Conservation (phyloP, 1,140 invertebrate genomes). For the Tigriopus japonicus region DNA sequence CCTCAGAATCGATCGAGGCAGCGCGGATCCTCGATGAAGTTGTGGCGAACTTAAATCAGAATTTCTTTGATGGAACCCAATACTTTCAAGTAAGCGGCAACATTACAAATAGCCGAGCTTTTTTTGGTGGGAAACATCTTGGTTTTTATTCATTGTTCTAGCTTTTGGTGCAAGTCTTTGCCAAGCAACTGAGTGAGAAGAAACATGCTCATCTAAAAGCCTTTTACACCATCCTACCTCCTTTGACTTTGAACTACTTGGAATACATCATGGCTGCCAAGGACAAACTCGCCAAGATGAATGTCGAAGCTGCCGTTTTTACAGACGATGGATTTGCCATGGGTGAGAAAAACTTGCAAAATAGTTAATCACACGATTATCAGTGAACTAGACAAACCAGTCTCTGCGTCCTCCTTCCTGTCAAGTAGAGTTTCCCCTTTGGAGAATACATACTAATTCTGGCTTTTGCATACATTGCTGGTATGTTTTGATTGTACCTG, state of each 20-base stretch:
- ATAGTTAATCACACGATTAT: not conserved
- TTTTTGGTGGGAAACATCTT: not conserved
- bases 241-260: constrained; percentile 83
- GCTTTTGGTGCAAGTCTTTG: constrained; percentile 79
- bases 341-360: constrained; percentile 34
- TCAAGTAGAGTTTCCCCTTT: no score
- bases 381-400: not conserved
- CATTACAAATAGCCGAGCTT: constrained; percentile 1
- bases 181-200: constrained; percentile 56
- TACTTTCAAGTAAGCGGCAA: constrained; percentile 55
- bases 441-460: no score
- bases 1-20: constrained; percentile 38
- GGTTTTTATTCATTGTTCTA: constrained; percentile 22
- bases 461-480: no score
- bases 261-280: constrained; percentile 81
- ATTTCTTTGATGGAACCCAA: constrained; percentile 80
- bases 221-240: constrained; percentile 83
- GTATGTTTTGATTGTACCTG: no score
- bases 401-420: not conserved
- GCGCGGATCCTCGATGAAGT: constrained; percentile 53
- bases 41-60: constrained; percentile 53
- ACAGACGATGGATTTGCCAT: constrained; percentile 97
- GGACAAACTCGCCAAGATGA: constrained; percentile 68
- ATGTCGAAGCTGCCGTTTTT: constrained; percentile 64
- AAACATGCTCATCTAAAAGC: constrained; percentile 79